phyloP scores from a whole-genome alignment of 2,113 vertebrate genomes.

The Corythornis cristatus region DNA sequence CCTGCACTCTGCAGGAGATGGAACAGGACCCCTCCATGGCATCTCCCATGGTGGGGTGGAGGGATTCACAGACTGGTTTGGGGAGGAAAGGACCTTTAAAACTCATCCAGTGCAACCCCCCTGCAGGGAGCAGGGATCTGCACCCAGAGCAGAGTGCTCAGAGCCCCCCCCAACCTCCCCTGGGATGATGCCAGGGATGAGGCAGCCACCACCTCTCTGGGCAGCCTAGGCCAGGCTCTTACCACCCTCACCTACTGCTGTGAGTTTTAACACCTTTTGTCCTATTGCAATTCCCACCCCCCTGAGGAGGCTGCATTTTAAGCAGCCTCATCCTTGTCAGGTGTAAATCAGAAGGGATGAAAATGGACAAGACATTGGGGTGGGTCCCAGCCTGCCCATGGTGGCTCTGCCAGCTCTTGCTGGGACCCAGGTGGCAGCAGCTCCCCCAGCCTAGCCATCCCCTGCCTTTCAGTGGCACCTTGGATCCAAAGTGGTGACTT shows the following conservation, averaged over 20 bases:
- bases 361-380: accelerated
- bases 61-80: neutral
- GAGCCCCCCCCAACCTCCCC: too few species aligned
- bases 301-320: neutral
- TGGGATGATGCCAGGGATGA: neutral
- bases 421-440: neutral
- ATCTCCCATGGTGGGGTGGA: neutral
- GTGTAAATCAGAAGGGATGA: neutral
- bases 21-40: neutral
- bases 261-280: neutral
- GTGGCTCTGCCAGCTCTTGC: neutral
- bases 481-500: slow-evolving; percentile 13
- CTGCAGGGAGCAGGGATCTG: neutral
- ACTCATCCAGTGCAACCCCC: neutral
- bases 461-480: accelerated
- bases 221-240: neutral
- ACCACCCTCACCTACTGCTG: neutral
- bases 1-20: accelerated
- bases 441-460: neutral
- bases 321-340: accelerated
- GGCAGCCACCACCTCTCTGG: neutral
- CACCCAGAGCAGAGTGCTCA: neutral
- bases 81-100: neutral
- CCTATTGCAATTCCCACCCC: neutral
- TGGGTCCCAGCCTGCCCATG: neutral